These are phyloP conservation scores for Pterophyllum scalare DNA, from an alignment of 2,113 vertebrate genomes.

Conservation along the genomic window DNA sequence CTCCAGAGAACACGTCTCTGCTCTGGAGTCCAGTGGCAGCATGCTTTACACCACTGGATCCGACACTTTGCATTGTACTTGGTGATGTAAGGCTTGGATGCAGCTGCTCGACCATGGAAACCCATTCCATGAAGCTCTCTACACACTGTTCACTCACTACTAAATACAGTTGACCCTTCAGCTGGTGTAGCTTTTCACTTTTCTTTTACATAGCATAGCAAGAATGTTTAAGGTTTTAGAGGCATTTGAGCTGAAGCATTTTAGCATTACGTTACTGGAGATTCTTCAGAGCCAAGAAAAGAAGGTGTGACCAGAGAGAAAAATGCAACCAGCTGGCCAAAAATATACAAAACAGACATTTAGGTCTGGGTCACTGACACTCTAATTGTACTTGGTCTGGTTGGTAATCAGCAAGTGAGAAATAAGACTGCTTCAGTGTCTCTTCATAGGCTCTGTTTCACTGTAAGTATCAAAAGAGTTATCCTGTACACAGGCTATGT, in stretches of 20 bases:
- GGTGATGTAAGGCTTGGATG: too few species aligned
- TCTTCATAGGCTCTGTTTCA: background rate
- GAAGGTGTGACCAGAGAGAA: conserved; percentile 22
- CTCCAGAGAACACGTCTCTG: too few species aligned
- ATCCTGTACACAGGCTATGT: background rate
- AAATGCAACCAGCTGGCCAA: conserved; percentile 23
- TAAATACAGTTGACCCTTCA: background rate
- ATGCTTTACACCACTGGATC: too few species aligned
- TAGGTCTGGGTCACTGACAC: conserved; percentile 27
- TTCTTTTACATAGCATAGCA: background rate
- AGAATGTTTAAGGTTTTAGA: conserved; percentile 12
- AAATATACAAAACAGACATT: conserved; percentile 46
- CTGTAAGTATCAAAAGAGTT: background rate
- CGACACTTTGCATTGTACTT: too few species aligned
- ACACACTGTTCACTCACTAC: background rate
- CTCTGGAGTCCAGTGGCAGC: too few species aligned
- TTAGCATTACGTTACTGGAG: conserved; percentile 6
- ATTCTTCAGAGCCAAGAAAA: conserved; percentile 21
- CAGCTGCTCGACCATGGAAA: too few species aligned
- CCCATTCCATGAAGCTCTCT: too few species aligned
- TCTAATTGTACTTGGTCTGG: conserved; percentile 15
- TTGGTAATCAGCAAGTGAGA: conserved; percentile 11
- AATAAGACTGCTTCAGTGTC: background rate
- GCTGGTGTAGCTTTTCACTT: background rate
- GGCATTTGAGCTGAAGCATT: conserved; percentile 1